Percentiles rank a stretch among this genome's conserved stretches.
Evolutionary conservation across 1,140 invertebrate genomes (phyloP).

Genomic region (Nasonia vitripennis): DNA sequence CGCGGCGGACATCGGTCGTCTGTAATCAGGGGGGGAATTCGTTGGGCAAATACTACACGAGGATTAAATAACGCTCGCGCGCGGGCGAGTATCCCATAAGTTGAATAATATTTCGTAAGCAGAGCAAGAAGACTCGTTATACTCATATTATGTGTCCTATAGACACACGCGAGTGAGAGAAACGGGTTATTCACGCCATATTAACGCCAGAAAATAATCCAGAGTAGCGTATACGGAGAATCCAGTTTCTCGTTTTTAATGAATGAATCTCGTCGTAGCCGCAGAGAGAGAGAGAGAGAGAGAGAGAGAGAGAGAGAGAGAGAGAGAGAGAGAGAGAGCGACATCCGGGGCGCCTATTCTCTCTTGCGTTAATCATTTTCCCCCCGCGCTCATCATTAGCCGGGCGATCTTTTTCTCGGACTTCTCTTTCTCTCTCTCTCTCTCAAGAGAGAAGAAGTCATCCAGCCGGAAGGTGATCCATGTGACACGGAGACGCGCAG

Average conservation of each 20-base stretch:
- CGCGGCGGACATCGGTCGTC: neutral
- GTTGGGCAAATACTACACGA: neutral
- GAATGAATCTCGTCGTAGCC: slow-evolving; percentile 37
- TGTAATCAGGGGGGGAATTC: neutral
- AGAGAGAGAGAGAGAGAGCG: neutral
- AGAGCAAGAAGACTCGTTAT: neutral
- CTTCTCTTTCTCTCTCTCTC: slow-evolving; percentile 15
- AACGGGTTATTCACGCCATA: neutral
- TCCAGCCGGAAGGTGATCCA: slow-evolving; percentile 53
- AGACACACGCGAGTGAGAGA: neutral
- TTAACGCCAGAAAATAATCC: slow-evolving; percentile 21
- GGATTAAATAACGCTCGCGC: neutral
- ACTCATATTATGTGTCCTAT: neutral
- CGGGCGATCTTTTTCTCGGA: neutral
- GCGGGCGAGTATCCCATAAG: too few relatives aligned
- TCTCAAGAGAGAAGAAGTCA: slow-evolving; percentile 51
- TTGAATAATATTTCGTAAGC: slow-evolving; percentile 7
- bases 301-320: neutral
- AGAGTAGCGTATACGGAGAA: neutral
- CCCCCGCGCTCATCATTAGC: slow-evolving; percentile 46
- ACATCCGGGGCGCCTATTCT: slow-evolving; percentile 46
- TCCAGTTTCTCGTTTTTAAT: slow-evolving; percentile 40
- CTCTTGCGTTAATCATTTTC: slow-evolving; percentile 49
- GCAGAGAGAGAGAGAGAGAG: neutral
- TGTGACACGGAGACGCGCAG: slow-evolving; percentile 54